phyloP scores from a whole-genome alignment of 1,140 invertebrate genomes.

The Drosophila guanche region DNA sequence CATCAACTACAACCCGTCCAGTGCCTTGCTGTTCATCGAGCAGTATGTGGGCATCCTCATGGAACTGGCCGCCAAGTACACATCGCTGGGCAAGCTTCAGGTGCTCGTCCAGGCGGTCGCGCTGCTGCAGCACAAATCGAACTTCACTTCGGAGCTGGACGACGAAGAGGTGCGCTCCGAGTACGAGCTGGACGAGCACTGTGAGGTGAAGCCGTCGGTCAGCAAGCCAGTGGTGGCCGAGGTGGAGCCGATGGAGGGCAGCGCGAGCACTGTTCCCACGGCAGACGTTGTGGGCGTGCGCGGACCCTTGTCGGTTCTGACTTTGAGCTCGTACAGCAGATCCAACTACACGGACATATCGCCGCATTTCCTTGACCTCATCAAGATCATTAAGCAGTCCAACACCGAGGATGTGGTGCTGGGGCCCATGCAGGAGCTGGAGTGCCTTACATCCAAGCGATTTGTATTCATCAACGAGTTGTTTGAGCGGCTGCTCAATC shows the following conservation, averaged over 20 bases:
- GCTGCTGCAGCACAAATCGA: slow-evolving; percentile 72
- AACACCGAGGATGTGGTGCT: slow-evolving; percentile 85
- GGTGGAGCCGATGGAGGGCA: slow-evolving; percentile 33
- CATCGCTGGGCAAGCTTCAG: slow-evolving; percentile 69
- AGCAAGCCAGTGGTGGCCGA: slow-evolving; percentile 42
- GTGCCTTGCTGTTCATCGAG: slow-evolving; percentile 73
- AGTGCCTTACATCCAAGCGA: slow-evolving; percentile 88
- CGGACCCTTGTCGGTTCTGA: slow-evolving; percentile 55
- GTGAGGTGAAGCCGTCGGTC: slow-evolving; percentile 28
- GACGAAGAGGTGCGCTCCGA: slow-evolving; percentile 76
- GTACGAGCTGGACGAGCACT: slow-evolving; percentile 75
- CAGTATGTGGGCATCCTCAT: slow-evolving; percentile 76
- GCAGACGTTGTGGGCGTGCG: slow-evolving; percentile 28
- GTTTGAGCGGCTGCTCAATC: slow-evolving; percentile 86
- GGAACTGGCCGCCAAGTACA: slow-evolving; percentile 69
- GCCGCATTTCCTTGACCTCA: slow-evolving; percentile 82
- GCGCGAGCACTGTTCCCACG: slow-evolving; percentile 7
- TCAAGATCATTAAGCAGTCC: slow-evolving; percentile 75
- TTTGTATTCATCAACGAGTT: slow-evolving; percentile 88
- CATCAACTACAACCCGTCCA: slow-evolving; percentile 73
- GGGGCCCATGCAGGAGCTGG: slow-evolving; percentile 88
- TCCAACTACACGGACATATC: slow-evolving; percentile 61
- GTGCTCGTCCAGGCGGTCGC: slow-evolving; percentile 74
- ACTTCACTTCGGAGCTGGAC: slow-evolving; percentile 54
- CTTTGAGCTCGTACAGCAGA: slow-evolving; percentile 56